Evolutionary conservation across 2,113 vertebrate genomes (phyloP).

Genomic region (Quiscalus mexicanus): DNA sequence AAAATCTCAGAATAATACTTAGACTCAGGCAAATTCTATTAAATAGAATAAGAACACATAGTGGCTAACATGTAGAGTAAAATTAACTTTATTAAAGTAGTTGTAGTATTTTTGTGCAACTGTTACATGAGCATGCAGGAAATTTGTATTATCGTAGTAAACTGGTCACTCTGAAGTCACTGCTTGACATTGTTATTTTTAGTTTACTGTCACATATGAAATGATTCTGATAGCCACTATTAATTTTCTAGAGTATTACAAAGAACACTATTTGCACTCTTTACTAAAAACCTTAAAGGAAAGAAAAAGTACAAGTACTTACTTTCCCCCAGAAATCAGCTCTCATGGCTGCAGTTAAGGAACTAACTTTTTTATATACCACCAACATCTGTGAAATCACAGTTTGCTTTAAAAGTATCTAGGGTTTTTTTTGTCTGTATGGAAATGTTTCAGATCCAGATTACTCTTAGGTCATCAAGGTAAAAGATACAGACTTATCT

Average conservation of each 20-base stretch:
- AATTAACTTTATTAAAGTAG: not conserved
- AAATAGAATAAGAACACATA: not conserved
- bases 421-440: not conserved
- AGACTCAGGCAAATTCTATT: not conserved
- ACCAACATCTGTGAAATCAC: not conserved
- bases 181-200: not conserved
- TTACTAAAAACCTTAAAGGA: not conserved
- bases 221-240: not conserved
- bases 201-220: not conserved
- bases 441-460: not conserved
- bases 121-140: not conserved
- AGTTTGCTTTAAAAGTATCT: not conserved
- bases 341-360: not conserved
- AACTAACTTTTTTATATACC: not conserved
- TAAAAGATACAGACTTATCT: not conserved
- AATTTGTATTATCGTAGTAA: not conserved
- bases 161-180: not conserved
- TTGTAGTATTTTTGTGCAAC: not conserved
- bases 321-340: not conserved
- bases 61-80: not conserved
- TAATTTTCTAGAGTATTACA: not conserved
- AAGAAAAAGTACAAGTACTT: not conserved
- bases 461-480: not conserved
- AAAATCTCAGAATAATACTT: not conserved
- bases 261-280: not conserved